Conservation (phyloP, 2,113 vertebrate species). For the Labeo catla region DNA sequence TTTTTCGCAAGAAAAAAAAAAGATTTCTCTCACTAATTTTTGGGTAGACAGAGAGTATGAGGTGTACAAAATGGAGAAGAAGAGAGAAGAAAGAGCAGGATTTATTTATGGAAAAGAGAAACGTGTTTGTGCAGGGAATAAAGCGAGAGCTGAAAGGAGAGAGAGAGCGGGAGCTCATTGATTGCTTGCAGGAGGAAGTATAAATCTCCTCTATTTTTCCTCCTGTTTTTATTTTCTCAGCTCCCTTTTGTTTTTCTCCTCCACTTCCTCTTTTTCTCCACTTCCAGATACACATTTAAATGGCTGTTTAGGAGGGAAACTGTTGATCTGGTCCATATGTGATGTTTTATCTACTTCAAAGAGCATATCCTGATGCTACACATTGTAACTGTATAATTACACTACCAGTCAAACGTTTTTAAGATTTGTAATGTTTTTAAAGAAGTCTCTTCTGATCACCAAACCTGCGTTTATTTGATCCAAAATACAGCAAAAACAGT, state of each 20-base stretch:
- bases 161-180: conserved; percentile 27
- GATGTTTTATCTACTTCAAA: neutral
- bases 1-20: conserved; percentile 62
- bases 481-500: too few relatives aligned
- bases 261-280: neutral
- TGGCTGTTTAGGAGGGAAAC: conserved; percentile 1
- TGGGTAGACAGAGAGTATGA: conserved; percentile 52
- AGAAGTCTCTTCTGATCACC: too few relatives aligned
- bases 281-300: neutral
- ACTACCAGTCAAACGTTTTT: too few relatives aligned
- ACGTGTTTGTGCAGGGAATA: conserved; percentile 45
- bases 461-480: too few relatives aligned
- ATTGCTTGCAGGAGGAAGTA: conserved; percentile 33
- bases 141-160: conserved; percentile 58
- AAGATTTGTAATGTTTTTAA: too few relatives aligned
- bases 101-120: conserved; percentile 74
- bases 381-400: neutral
- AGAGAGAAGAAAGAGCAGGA: conserved; percentile 68
- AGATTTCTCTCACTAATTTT: conserved; percentile 54
- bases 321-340: neutral
- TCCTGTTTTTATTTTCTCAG: conserved; percentile 8
- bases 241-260: conserved; percentile 15
- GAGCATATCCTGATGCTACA: neutral
- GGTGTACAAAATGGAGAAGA: conserved; percentile 72
- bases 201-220: conserved; percentile 35